Evolutionary conservation across 1,140 invertebrate species (phyloP).

Genomic region (Aleiodes sp.): DNA sequence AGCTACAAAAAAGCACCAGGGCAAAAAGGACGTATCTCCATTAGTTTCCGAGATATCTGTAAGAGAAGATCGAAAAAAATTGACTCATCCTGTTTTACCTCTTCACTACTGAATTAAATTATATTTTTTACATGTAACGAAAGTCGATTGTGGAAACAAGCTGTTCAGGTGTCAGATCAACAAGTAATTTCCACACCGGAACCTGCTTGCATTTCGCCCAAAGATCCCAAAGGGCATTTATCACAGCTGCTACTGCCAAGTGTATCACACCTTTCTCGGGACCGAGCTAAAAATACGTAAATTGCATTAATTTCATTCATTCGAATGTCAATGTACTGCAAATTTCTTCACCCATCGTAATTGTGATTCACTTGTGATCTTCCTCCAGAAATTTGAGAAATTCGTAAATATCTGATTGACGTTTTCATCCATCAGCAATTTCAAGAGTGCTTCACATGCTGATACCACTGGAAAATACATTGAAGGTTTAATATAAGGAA

Average conservation of each 20-base stretch:
- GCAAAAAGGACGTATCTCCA: no score
- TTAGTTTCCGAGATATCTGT: no score
- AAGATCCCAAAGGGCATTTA: constrained; percentile 92
- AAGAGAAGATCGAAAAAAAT: no score
- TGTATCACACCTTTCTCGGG: constrained; percentile 93
- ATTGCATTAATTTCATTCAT: not conserved
- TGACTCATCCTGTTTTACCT: no score
- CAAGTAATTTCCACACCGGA: constrained; percentile 86
- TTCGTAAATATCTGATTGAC: constrained; percentile 77
- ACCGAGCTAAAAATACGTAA: constrained; percentile 74
- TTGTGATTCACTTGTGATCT: constrained; percentile 86
- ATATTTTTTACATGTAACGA: constrained; percentile 75
- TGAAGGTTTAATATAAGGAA: constrained; percentile 14
- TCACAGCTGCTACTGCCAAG: constrained; percentile 85
- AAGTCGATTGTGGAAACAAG: constrained; percentile 89
- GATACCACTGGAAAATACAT: constrained; percentile 71
- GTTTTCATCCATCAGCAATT: constrained; percentile 74
- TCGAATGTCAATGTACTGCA: not conserved
- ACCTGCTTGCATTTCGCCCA: constrained; percentile 87
- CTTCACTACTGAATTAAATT: no score
- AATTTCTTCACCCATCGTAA: constrained; percentile 83
- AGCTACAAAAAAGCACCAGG: no score
- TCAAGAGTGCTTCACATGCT: constrained; percentile 76
- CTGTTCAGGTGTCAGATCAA: constrained; percentile 83
- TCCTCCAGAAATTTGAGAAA: constrained; percentile 82